These are phyloP conservation scores for Mastomys natalensis DNA, from an alignment of 2,113 vertebrate species.

Conservation along the genomic window DNA sequence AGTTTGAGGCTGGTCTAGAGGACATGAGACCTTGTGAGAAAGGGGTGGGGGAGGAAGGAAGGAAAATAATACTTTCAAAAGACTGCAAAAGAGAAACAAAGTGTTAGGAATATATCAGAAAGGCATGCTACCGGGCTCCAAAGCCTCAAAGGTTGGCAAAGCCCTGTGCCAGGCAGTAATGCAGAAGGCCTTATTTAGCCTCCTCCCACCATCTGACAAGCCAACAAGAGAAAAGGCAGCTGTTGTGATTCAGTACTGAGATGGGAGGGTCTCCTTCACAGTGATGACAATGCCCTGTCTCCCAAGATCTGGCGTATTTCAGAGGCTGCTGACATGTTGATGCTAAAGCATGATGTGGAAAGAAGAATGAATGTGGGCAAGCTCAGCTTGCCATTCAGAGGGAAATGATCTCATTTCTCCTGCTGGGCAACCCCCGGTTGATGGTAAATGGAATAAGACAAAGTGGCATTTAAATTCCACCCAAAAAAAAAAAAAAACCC, in stretches of 20 bases:
- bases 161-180: not conserved
- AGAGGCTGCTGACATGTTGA: conserved; percentile 69
- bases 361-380: conserved; percentile 79
- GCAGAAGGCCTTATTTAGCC: not conserved
- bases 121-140: not conserved
- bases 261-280: not conserved
- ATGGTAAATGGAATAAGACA: conserved; percentile 75
- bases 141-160: not conserved
- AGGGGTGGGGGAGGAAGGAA: not conserved
- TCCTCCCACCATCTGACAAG: conserved; percentile 39
- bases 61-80: not conserved
- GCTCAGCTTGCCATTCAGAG: conserved; percentile 58
- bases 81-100: conserved; percentile 38
- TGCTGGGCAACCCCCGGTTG: conserved; percentile 74
- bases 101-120: not conserved
- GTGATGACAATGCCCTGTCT: conserved; percentile 28
- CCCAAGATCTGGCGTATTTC: conserved; percentile 59
- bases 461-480: conserved; percentile 76
- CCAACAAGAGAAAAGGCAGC: conserved; percentile 30
- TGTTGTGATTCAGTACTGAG: conserved; percentile 6
- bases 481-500: conserved; percentile 73
- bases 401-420: conserved; percentile 81
- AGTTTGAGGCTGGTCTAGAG: not conserved
- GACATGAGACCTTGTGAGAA: not conserved
- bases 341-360: conserved; percentile 73